Percentiles rank a stretch among this genome's conserved stretches.
phyloP scores from a whole-genome alignment of 64 coral and sea anemone species.

The Stichodactyla helianthus region DNA sequence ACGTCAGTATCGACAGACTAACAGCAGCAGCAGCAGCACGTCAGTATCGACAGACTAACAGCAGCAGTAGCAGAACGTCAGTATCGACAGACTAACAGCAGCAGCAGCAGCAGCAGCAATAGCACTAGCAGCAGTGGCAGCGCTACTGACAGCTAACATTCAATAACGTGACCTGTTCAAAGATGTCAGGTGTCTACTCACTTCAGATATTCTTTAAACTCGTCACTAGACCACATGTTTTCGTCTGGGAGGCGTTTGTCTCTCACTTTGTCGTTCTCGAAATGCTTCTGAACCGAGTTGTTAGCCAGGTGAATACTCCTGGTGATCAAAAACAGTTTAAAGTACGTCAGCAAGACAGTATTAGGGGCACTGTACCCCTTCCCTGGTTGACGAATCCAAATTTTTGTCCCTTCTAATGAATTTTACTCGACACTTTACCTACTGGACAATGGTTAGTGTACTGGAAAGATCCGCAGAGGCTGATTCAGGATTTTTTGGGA shows the following conservation, averaged over 20 bases:
- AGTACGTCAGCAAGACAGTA: too few relatives aligned
- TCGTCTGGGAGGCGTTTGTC: constrained; percentile 86
- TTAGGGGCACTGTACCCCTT: too few relatives aligned
- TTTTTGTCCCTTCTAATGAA: too few relatives aligned
- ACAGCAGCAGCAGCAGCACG: too few relatives aligned
- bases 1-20: neutral
- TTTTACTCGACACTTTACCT: too few relatives aligned
- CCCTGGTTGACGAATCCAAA: too few relatives aligned
- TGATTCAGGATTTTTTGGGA: too few relatives aligned
- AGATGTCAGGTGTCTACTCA: constrained; percentile 1
- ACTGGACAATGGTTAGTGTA: too few relatives aligned
- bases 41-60: too few relatives aligned
- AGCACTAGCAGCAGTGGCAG: neutral
- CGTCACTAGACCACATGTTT: constrained; percentile 95
- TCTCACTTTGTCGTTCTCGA: constrained; percentile 70
- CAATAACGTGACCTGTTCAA: neutral
- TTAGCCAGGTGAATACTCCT: constrained; percentile 96
- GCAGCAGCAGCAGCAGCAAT: neutral
- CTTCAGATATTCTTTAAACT: constrained; percentile 82
- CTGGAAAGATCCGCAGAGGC: too few relatives aligned
- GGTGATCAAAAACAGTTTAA: neutral
- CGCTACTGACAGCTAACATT: neutral
- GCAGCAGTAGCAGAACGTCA: neutral
- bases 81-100: neutral
- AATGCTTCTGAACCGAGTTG: constrained; percentile 96